Conservation (phyloP, 2,113 vertebrate species). For the Grammomys dolichurus region DNA sequence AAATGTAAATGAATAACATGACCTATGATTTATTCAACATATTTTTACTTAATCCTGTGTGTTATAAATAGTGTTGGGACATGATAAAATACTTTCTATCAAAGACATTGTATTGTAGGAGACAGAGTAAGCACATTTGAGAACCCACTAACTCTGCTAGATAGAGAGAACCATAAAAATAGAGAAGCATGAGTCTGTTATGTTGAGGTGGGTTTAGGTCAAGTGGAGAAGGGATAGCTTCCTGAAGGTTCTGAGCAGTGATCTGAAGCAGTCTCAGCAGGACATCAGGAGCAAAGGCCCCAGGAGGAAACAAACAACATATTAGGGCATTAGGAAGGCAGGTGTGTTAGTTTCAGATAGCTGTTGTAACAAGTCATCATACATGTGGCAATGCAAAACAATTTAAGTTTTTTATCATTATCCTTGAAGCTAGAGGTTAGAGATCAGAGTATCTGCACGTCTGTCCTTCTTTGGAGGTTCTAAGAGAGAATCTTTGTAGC, state of each 20-base stretch:
- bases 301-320: not conserved
- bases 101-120: not conserved
- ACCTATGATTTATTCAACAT: not conserved
- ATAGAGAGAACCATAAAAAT: not conserved
- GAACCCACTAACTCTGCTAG: not conserved
- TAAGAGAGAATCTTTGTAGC: not conserved
- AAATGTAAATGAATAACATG: not conserved
- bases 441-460: not conserved
- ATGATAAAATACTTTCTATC: not conserved
- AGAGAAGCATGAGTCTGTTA: not conserved
- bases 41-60: constrained; percentile 2
- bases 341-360: not conserved
- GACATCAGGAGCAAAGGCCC: not conserved
- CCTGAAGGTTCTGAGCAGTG: not conserved
- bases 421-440: not conserved
- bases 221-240: not conserved
- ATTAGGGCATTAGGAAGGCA: not conserved
- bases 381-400: not conserved
- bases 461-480: not conserved
- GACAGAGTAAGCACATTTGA: not conserved
- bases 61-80: not conserved
- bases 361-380: not conserved
- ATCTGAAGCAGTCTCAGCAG: not conserved
- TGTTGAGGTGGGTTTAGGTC: not conserved
- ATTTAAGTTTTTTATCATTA: not conserved